Evolutionary conservation across 2,888 invertebrate genomes (phyloP), one percentile per base, ranked within the genome.

Genomic region (Pterobdella sp.): DNA sequence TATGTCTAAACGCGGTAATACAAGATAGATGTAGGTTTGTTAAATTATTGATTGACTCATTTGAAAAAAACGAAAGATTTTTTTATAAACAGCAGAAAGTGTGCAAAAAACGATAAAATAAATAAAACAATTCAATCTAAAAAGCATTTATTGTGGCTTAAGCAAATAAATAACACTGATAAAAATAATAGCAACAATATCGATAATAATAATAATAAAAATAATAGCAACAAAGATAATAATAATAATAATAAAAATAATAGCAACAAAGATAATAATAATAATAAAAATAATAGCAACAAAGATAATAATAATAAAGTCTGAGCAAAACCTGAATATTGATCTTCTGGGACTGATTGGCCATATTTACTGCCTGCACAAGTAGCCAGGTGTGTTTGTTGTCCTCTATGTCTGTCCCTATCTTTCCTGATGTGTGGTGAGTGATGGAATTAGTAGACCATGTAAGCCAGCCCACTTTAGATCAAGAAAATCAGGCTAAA

Each of bases 331-430:
- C 82, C 80, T 81, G 75, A n/a, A 83, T 75, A 22, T 78, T 52
- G 18, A 77, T 60, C 34, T 74, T 75, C 74, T 83, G 82, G 72
- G 79, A 77, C 26, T 76, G 72, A 10, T 75, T 77, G n/a, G 78
- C 79, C 66, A 75, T 73, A 34, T 77, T 74, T 75, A 94, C 85
- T 14, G 94, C 94, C 0, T 91, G 90, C 0, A 94, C 92, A 0
- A 92, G 89, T 42, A 95, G 85, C 97, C 97, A 98, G 0, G 93
- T 89, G 84, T 96, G 97, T 85, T 96, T 97, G 42, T 94, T 94
- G 79, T 95, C 94, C 84, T 90, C 88, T 78, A 98, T 95, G 81
- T 97, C 96, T 0, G 90, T 91, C 42, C 94, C 92, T 56, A 88
- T 86, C 86, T 96, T 98, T 7, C 96, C 97, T 56, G 60, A 56